Conservation (phyloP, 2,113 vertebrate genomes). For the Piprites chloris region DNA sequence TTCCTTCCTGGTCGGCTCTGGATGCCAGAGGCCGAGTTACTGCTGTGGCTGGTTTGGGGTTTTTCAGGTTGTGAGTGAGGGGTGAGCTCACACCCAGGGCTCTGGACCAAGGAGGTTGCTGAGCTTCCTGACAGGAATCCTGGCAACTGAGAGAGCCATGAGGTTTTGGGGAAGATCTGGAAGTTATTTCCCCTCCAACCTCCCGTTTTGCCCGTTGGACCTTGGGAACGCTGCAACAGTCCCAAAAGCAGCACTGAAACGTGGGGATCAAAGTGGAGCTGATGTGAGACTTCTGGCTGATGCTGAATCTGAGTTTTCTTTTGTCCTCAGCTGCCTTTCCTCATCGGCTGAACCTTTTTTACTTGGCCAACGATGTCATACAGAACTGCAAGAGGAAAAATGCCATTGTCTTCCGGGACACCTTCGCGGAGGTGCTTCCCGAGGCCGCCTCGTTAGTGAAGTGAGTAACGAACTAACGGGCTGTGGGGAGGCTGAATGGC, state of each 20-base stretch:
- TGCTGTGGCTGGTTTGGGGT: not conserved
- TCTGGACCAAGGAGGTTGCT: not conserved
- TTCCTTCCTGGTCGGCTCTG: not conserved
- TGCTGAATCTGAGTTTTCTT: not conserved
- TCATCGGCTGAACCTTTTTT: conserved; percentile 96
- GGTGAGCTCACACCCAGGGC: not conserved
- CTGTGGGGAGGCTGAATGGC: fast-evolving
- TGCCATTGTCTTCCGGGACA: conserved; percentile 87
- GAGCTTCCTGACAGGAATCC: not conserved
- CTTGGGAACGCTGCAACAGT: fast-evolving
- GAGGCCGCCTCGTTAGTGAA: conserved; percentile 89
- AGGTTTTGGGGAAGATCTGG: not conserved
- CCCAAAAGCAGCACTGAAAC: not conserved
- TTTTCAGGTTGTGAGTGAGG: not conserved
- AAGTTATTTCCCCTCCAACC: not conserved
- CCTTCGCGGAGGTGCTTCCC: conserved; percentile 91
- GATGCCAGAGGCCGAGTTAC: too few relatives aligned
- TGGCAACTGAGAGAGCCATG: not conserved
- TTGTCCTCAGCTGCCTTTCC: conserved; percentile 82
- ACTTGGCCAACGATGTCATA: conserved; percentile 96
- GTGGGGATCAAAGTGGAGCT: not conserved
- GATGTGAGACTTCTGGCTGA: fast-evolving
- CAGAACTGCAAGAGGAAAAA: conserved; percentile 99
- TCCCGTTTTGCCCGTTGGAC: not conserved
- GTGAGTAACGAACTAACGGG: conserved; percentile 66